Percentiles rank a stretch among this genome's conserved stretches.
Evolutionary conservation across 1,140 invertebrate genomes (phyloP).

Genomic region (Micrasema longulum): DNA sequence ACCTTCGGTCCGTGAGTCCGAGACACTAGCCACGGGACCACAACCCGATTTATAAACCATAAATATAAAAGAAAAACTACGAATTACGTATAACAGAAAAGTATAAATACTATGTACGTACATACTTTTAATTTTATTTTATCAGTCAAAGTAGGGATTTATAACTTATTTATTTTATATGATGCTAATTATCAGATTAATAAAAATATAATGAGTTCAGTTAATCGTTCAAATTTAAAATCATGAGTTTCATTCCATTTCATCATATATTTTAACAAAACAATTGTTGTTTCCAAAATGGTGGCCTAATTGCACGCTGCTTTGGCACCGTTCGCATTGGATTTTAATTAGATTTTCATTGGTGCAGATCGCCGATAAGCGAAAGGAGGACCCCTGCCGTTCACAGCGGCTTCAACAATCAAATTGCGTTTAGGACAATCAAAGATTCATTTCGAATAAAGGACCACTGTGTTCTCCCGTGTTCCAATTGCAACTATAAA

Average conservation of each 20-base stretch:
- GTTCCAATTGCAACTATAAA: neutral
- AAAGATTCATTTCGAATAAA: slow-evolving; percentile 19
- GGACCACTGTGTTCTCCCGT: slow-evolving; percentile 7
- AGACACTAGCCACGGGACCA: no score
- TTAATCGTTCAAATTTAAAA: no score
- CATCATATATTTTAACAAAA: slow-evolving; percentile 11
- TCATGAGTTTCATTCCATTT: neutral
- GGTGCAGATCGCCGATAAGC: slow-evolving; percentile 20
- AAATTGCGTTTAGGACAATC: slow-evolving; percentile 24
- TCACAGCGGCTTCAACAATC: slow-evolving; percentile 8
- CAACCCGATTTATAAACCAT: no score
- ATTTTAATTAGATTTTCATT: slow-evolving; percentile 43
- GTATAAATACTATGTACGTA: no score
- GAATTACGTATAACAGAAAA: no score
- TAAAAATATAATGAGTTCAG: no score
- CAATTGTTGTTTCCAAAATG: slow-evolving; percentile 10
- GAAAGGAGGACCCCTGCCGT: slow-evolving; percentile 20
- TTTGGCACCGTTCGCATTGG: slow-evolving; percentile 25
- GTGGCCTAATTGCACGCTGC: slow-evolving; percentile 32
- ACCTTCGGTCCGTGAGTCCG: no score
- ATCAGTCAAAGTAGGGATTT: no score
- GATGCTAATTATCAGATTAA: no score
- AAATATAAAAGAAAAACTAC: no score
- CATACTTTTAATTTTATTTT: no score
- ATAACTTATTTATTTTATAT: no score